Conservation (phyloP, 64 coral and sea anemone species). For the Pocillopora damicornis region DNA sequence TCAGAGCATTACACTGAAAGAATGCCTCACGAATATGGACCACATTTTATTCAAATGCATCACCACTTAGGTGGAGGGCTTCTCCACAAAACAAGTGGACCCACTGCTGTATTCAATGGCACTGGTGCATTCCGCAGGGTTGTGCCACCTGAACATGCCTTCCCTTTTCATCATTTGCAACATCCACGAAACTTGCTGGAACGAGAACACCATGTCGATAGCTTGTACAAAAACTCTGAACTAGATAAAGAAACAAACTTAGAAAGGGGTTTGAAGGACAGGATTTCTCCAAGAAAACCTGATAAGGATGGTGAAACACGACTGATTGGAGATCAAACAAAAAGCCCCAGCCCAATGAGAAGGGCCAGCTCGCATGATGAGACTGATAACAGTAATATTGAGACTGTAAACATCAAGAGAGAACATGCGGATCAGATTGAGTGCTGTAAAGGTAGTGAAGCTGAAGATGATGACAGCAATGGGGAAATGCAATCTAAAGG, state of each 20-base stretch:
- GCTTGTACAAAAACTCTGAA: slow-evolving; percentile 47
- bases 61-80: slow-evolving; percentile 75
- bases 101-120: slow-evolving; percentile 78
- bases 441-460: slow-evolving; percentile 37
- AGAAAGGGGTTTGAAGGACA: slow-evolving; percentile 65
- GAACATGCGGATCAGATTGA: slow-evolving; percentile 63
- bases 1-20: slow-evolving; percentile 79
- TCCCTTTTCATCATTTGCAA: slow-evolving; percentile 84
- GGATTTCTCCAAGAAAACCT: slow-evolving; percentile 47
- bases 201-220: slow-evolving; percentile 73
- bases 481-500: slow-evolving; percentile 7
- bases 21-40: slow-evolving; percentile 72
- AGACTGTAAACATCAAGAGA: slow-evolving; percentile 58
- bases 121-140: slow-evolving; percentile 85
- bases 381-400: slow-evolving; percentile 34
- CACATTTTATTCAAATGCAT: slow-evolving; percentile 84
- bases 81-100: slow-evolving; percentile 75
- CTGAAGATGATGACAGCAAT: slow-evolving; percentile 13
- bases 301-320: slow-evolving; percentile 42
- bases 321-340: slow-evolving; percentile 34
- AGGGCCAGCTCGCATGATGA: slow-evolving; percentile 38
- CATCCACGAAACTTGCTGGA: slow-evolving; percentile 77
- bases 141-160: slow-evolving; percentile 74
- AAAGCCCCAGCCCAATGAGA: slow-evolving; percentile 59
- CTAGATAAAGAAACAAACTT: slow-evolving; percentile 52